These are phyloP conservation scores for Dendronephthya gigantea DNA, from an alignment of 64 coral and sea anemone genomes.

Conservation along the genomic window DNA sequence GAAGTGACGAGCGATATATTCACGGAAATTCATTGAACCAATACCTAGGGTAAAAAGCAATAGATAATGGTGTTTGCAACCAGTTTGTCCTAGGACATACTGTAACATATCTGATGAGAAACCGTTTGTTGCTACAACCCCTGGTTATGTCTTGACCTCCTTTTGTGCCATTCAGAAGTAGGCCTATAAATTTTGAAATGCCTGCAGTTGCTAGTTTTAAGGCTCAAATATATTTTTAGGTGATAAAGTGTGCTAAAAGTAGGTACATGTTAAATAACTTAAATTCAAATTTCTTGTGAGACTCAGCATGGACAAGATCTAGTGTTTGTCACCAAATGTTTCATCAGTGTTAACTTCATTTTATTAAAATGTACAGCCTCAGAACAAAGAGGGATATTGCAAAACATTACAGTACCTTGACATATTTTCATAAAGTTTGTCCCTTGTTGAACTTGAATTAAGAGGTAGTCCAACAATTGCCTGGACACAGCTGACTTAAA, in stretches of 20 bases:
- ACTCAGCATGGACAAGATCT: background rate
- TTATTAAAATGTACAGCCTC: no score
- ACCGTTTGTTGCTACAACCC: background rate
- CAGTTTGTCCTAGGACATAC: background rate
- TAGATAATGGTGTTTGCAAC: background rate
- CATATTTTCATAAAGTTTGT: background rate
- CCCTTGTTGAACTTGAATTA: constrained; percentile 3
- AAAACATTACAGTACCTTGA: no score
- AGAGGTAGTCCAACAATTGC: background rate
- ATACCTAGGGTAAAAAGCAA: background rate
- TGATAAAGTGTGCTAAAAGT: no score
- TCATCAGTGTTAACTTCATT: no score
- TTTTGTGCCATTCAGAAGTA: no score
- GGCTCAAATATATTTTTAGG: no score
- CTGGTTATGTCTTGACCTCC: background rate
- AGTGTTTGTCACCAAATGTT: background rate
- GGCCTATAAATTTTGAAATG: no score
- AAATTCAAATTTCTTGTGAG: no score
- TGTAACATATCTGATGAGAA: background rate
- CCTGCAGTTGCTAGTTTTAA: no score
- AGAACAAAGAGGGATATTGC: no score
- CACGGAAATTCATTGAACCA: constrained; percentile 2
- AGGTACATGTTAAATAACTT: no score
- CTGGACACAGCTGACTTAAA: background rate
- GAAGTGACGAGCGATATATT: background rate